Conservation (phyloP, 2,113 vertebrate species). For the Lampris megalopsis region DNA sequence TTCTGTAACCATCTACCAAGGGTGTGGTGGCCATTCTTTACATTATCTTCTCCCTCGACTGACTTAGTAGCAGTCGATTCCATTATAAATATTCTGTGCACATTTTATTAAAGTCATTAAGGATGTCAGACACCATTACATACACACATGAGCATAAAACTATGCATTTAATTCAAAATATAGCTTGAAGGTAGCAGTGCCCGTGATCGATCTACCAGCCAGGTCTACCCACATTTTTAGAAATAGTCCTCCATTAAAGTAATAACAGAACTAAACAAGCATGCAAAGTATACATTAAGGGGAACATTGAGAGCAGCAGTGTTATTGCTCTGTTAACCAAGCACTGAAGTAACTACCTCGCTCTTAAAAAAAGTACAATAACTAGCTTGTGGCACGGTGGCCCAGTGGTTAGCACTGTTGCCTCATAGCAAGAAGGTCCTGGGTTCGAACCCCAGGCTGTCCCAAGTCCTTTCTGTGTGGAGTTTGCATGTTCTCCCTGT, state of each 20-base stretch:
- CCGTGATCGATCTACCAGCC: conserved; percentile 28
- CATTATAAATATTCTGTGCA: conserved; percentile 39
- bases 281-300: conserved; percentile 14
- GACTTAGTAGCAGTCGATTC: conserved; percentile 38
- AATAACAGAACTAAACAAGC: conserved; percentile 34
- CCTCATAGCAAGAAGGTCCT: too few species aligned
- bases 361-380: too few species aligned
- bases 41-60: conserved; percentile 45
- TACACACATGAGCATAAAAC: conserved; percentile 23
- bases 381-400: too few species aligned
- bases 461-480: too few species aligned
- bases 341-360: too few species aligned
- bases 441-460: too few species aligned
- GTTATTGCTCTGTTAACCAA: too few species aligned
- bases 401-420: too few species aligned
- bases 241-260: conserved; percentile 24
- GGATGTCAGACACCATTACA: conserved; percentile 55
- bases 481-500: too few species aligned
- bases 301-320: conserved; percentile 10
- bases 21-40: conserved; percentile 66
- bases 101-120: conserved; percentile 59
- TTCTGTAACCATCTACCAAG: conserved; percentile 66
- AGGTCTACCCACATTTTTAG: conserved; percentile 40
- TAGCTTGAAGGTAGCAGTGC: conserved; percentile 33
- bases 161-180: conserved; percentile 25